Evolutionary conservation across 2,797 vertebrate species (phyloP).

Genomic region (Pagetopsis macropterus): DNA sequence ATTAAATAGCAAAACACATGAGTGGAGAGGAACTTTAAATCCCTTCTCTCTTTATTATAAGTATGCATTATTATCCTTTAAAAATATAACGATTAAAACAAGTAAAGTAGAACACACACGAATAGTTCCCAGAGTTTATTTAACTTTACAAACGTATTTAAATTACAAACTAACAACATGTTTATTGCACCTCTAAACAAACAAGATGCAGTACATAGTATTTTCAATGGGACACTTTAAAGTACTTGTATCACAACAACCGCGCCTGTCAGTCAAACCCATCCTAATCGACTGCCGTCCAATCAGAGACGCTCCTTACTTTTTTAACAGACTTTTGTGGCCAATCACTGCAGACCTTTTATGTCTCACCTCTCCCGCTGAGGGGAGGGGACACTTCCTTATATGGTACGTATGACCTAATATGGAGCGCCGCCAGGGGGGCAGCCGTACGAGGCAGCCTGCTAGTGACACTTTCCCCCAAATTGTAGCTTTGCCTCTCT

Average conservation of each 20-base stretch:
- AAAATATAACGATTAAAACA: neutral
- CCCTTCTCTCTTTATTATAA: neutral
- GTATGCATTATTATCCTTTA: too few relatives aligned
- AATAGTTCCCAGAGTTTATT: neutral
- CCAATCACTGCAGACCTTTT: constrained; percentile 69
- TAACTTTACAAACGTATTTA: neutral
- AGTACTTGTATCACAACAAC: constrained; percentile 38
- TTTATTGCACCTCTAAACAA: neutral
- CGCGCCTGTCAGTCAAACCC: constrained; percentile 62
- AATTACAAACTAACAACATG: neutral
- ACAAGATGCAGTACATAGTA: neutral
- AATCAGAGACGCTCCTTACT: constrained; percentile 66
- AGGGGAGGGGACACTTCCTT: constrained; percentile 64
- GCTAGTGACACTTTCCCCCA: constrained; percentile 83
- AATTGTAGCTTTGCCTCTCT: constrained; percentile 70
- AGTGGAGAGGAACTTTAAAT: neutral
- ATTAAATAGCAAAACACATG: neutral
- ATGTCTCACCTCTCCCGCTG: constrained; percentile 13
- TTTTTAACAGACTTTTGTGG: constrained; percentile 36
- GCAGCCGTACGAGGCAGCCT: constrained; percentile 56
- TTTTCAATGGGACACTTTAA: constrained; percentile 8
- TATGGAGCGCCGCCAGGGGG: constrained; percentile 66
- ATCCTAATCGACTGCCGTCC: constrained; percentile 43
- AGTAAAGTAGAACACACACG: neutral
- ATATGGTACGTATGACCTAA: constrained; percentile 76